Evolutionary conservation across 2,888 invertebrate genomes (phyloP).

Genomic region (Chydorus sphaericus): DNA sequence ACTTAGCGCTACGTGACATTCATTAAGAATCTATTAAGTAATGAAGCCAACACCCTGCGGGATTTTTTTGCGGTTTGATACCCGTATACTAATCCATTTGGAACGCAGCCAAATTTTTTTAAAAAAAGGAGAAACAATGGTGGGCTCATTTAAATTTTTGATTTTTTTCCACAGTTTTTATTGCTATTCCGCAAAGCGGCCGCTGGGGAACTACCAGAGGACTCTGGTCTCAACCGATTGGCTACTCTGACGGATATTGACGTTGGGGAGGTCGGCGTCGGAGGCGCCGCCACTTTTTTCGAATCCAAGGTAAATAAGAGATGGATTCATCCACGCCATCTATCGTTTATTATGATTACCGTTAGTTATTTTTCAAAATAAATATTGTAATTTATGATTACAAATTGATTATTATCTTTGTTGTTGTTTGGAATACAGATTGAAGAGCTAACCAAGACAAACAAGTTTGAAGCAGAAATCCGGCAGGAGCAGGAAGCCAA

Average conservation of each 20-base stretch:
- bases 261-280: constrained; percentile 86
- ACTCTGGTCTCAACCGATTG: constrained; percentile 72
- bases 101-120: too few species aligned
- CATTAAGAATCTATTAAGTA: neutral
- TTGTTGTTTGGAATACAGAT: too few species aligned
- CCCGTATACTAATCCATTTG: too few species aligned
- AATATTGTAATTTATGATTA: too few species aligned
- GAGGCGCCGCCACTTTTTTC: constrained; percentile 88
- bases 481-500: constrained; percentile 81
- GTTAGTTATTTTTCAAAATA: too few species aligned
- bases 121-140: too few species aligned
- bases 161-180: constrained; percentile 34
- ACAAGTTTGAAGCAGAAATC: constrained; percentile 86
- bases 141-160: too few species aligned
- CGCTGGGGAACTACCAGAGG: constrained; percentile 72
- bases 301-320: constrained; percentile 67
- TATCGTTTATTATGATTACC: too few species aligned
- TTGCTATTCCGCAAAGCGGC: constrained; percentile 66
- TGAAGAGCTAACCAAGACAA: constrained; percentile 61
- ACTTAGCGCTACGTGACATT: neutral
- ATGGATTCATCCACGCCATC: neutral
- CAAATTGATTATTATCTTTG: too few species aligned
- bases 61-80: too few species aligned
- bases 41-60: too few species aligned
- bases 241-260: constrained; percentile 79